phyloP scores from a whole-genome alignment of 2,888 invertebrate genomes.

The Myopa tessellatipennis region DNA sequence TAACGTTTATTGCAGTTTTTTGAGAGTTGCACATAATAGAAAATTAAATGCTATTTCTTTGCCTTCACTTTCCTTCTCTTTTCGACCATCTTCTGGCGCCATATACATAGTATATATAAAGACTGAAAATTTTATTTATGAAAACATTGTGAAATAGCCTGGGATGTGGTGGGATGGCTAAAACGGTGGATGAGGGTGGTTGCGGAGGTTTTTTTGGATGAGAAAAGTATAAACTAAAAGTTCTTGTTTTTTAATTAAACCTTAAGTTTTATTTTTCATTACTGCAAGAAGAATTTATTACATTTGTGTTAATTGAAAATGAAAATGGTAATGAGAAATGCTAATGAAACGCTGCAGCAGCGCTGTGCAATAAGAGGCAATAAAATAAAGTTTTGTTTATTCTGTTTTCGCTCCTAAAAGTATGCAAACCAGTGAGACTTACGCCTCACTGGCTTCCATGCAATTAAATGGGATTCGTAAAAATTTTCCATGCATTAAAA shows the following conservation, averaged over 20 bases:
- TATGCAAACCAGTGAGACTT: constrained; percentile 36
- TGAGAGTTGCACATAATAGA: constrained; percentile 53
- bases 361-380: constrained; percentile 17
- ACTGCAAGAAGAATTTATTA: constrained; percentile 56
- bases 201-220: not conserved
- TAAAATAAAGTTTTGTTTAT: constrained; percentile 35
- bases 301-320: constrained; percentile 62
- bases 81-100: not conserved
- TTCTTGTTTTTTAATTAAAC: constrained; percentile 33
- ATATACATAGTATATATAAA: not conserved
- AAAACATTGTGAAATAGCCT: constrained; percentile 19
- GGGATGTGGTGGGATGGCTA: too few relatives aligned
- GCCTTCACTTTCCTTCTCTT: constrained; percentile 33
- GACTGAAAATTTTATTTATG: constrained; percentile 28
- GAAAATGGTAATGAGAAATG: constrained; percentile 62
- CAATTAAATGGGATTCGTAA: constrained; percentile 34
- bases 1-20: constrained; percentile 24
- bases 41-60: constrained; percentile 58
- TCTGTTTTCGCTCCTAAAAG: constrained; percentile 29
- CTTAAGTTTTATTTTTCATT: constrained; percentile 28
- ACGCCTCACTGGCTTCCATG: constrained; percentile 9
- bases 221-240: constrained; percentile 18
- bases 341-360: constrained; percentile 52
- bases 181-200: too few relatives aligned
- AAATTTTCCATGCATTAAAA: constrained; percentile 31